Base-by-base conservation (phyloP, 2,797 vertebrate genomes). In the Nothura maculosa region DNA sequence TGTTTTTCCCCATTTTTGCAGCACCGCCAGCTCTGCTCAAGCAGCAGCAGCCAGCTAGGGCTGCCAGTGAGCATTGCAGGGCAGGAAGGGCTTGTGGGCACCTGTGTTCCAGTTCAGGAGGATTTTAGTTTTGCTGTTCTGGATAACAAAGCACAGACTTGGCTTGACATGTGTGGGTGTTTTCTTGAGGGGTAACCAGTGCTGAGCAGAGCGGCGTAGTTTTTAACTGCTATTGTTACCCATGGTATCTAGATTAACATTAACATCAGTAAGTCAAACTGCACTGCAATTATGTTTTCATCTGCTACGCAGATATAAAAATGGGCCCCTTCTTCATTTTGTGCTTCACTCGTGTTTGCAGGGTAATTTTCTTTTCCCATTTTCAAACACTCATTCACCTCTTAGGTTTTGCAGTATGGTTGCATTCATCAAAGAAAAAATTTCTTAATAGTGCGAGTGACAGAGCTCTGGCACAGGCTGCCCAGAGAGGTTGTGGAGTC, bases 211-310 rank as follows among this genome's bases (percentile, higher is more conserved):
- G 40, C 3, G 16, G n/a, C 54, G 28, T 34, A 1, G 47, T 12
- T 78, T 92, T 83, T 74, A 76, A n/a, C 21, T 58, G 66, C 69
- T 58, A n/a, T 17, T 66, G 38, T 50, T 81, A 43, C 47, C 70
- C 63, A 9, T 60, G 12, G 0, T 60, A 63, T 43, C 63, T 17
- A 63, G 78, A 43, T 62, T 62, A 17, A 77, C 73, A 57, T 81
- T 92, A 81, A 2, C 47, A 1, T 18, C n/a, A 48, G 55, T 57
- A 7, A 2, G 1, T 82, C 83, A 9, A 0, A 50, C 63, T 74
- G 67, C 92, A 16, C 77, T 77, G 87, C 81, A 94, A 93, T 96
- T 95, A 95, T 54, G 40, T 79, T 77, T 83, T 95, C 74, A 6
- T 67, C 79, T 77, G 85, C 64, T 61, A 4, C 42, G 25, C 4